Conservation (phyloP, 2,797 vertebrate genomes). For the Falco naumanni region DNA sequence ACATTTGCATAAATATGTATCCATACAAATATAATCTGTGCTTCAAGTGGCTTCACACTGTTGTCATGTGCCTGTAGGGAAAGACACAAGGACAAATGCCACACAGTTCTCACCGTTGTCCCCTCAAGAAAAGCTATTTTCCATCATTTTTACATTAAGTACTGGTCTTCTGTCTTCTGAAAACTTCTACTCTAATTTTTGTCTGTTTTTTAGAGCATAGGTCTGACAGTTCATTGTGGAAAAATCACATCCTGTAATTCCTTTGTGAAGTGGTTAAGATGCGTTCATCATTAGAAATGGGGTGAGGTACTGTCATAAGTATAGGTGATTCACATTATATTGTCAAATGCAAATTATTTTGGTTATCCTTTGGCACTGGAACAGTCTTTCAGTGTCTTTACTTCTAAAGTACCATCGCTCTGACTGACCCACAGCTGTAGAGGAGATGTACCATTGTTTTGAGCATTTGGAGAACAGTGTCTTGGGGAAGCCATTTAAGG, state of each 20-base stretch:
- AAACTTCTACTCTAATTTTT: background rate
- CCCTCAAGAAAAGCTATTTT: background rate
- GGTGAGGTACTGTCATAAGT: background rate
- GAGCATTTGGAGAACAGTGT: background rate
- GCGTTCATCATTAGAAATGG: background rate
- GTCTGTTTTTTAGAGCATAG: background rate
- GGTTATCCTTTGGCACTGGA: background rate
- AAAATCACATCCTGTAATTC: background rate
- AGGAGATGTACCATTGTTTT: background rate
- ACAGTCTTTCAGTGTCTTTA: background rate
- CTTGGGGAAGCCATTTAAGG: background rate
- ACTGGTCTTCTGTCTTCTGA: background rate
- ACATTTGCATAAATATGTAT: background rate
- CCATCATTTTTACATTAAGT: background rate
- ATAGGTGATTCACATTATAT: background rate
- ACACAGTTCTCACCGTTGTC: background rate
- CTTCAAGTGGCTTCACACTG: background rate
- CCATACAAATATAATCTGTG: background rate
- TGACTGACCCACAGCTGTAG: background rate
- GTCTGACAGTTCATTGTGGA: background rate
- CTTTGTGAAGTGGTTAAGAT: background rate
- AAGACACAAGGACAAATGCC: background rate
- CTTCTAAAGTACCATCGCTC: background rate
- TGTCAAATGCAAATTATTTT: background rate
- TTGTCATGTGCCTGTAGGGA: background rate